Base-by-base conservation (phyloP, 2,888 invertebrate genomes). In the Watsonalla binaria region DNA sequence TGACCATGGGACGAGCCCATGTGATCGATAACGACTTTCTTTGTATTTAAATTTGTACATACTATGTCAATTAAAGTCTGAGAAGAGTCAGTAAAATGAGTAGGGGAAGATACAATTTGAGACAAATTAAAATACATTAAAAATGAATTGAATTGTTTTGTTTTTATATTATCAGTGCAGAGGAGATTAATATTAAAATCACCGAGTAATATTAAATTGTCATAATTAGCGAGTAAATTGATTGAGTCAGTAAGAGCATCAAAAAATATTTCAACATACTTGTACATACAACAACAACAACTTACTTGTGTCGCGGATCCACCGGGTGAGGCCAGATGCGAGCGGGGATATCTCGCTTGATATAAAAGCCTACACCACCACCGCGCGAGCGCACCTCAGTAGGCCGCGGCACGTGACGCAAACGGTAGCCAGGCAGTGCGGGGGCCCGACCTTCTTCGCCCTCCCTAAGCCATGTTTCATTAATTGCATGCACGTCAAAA, bases 281-380 rank as follows among this genome's bases (percentile, higher is more conserved):
- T 61, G 61, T 14, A 59, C 61, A n/a, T n/a, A n/a, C n/a, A n/a
- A n/a, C n/a, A n/a, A n/a, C n/a, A n/a, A n/a, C n/a, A 6, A 61
- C 54, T 0, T 7, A 0, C 6, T 9, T 4, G 6, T 51, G 48
- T n/a, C n/a, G n/a, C n/a, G n/a, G n/a, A n/a, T n/a, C n/a, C 7
- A 45, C 47, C 0, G 58, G 56, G 14, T 45, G 55, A 2, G 35
- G 5, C n/a, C 54, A 34, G 5, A 14, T 11, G 0, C 56, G 53
- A 15, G 51, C 55, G 11, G 6, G 9, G 9, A 57, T 8, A 45
- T 47, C 53, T 0, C 51, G 37, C 7, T 52, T 56, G 0, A 62
- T 53, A 45, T 62, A 65, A 37, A 62, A 65, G 6, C 59, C 65
- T 6, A 61, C 61, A 0, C 65, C 61, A n/a, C 62, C 62, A 0